Evolutionary conservation across 2,888 invertebrate species (phyloP).

Genomic region (Agrilus biguttatus): DNA sequence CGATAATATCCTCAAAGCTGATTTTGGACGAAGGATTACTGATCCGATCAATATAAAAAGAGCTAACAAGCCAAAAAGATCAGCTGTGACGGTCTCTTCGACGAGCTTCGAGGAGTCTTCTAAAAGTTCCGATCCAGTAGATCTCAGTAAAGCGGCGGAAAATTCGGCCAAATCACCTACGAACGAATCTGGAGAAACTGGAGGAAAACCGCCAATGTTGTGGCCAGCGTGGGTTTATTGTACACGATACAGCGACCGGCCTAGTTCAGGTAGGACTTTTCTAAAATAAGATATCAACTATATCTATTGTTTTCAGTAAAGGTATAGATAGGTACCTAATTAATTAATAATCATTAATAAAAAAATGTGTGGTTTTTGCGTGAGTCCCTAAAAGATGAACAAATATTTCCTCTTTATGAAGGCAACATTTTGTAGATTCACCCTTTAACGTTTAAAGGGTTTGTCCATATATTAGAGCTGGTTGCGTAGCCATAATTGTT

Average conservation of each 20-base stretch:
- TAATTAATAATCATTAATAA: too few relatives aligned
- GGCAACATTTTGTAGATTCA: too few relatives aligned
- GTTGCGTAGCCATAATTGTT: too few relatives aligned
- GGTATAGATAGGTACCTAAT: too few relatives aligned
- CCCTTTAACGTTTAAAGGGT: too few relatives aligned
- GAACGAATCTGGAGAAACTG: conserved; percentile 24
- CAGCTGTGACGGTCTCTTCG: conserved; percentile 17
- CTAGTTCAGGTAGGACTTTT: conserved; percentile 65
- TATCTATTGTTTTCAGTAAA: too few relatives aligned
- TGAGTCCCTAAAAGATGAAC: too few relatives aligned
- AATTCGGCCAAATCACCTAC: conserved; percentile 17
- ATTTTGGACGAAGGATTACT: conserved; percentile 61
- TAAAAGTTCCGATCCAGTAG: conserved; percentile 23
- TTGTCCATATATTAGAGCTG: too few relatives aligned
- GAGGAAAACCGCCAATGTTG: conserved; percentile 26
- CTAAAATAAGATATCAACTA: not conserved
- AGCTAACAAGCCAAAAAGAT: conserved; percentile 21
- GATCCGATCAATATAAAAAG: conserved; percentile 53
- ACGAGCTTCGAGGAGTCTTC: conserved; percentile 23
- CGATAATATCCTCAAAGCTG: conserved; percentile 73
- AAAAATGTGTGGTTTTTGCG: too few relatives aligned
- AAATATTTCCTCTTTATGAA: too few relatives aligned
- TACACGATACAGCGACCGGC: conserved; percentile 84
- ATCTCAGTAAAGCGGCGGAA: conserved; percentile 26
- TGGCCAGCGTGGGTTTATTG: conserved; percentile 99